These are phyloP conservation scores for Drosophila melanosoma DNA, from an alignment of 2,888 invertebrate genomes.

Conservation along the genomic window DNA sequence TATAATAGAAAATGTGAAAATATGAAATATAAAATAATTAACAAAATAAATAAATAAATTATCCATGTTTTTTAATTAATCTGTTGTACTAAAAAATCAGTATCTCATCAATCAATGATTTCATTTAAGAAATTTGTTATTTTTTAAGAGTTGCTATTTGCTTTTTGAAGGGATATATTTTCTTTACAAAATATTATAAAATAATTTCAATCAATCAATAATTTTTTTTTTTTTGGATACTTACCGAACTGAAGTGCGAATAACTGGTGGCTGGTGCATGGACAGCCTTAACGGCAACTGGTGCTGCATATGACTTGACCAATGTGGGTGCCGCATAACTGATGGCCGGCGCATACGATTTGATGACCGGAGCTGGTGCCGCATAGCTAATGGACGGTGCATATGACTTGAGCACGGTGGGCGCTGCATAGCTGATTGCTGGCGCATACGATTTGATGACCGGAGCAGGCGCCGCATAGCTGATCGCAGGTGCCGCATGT, in stretches of 20 bases:
- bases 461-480: slow-evolving; percentile 57
- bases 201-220: neutral
- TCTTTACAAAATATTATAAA: neutral
- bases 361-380: slow-evolving; percentile 55
- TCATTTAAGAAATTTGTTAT: neutral
- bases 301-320: slow-evolving; percentile 64
- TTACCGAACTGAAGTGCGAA: slow-evolving; percentile 86
- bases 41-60: no score
- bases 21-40: neutral
- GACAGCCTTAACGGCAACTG: slow-evolving; percentile 72
- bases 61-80: neutral
- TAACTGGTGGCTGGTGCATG: slow-evolving; percentile 86
- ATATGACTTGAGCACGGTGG: slow-evolving; percentile 51
- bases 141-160: neutral
- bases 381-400: slow-evolving; percentile 74
- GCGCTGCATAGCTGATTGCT: slow-evolving; percentile 56
- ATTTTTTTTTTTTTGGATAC: neutral
- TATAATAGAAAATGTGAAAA: neutral
- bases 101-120: neutral
- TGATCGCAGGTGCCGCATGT: slow-evolving; percentile 60
- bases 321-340: slow-evolving; percentile 40
- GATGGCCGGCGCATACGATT: slow-evolving; percentile 74
- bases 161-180: neutral
- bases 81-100: neutral
- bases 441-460: slow-evolving; percentile 63